A percentile compares a stretch with the other conserved stretches of the same genome.
These are phyloP conservation scores for Homarus gammarus DNA, from an alignment of 2,888 invertebrate species.

Conservation along the genomic window DNA sequence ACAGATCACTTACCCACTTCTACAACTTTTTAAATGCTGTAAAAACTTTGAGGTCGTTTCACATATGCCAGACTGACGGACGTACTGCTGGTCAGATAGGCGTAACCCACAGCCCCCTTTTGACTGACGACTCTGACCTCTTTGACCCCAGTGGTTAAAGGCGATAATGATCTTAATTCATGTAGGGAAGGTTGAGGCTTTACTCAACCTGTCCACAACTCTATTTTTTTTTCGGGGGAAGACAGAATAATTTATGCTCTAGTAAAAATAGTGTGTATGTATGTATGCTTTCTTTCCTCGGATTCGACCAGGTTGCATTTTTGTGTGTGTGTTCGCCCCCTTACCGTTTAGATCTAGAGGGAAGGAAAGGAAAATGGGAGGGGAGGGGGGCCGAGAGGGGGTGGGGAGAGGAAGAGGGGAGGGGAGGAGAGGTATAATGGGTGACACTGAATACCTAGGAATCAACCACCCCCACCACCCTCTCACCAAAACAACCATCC, in stretches of 20 bases:
- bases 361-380: no score
- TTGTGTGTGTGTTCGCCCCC: conserved; percentile 14
- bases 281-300: neutral
- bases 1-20: neutral
- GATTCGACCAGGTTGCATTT: no score
- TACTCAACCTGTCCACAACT: neutral
- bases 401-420: no score
- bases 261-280: neutral
- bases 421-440: no score
- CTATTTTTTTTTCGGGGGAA: no score
- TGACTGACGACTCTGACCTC: neutral
- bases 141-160: neutral
- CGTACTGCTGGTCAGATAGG: neutral
- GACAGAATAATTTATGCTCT: neutral
- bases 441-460: no score
- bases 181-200: neutral
- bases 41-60: neutral
- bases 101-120: neutral
- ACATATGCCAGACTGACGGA: neutral
- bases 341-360: no score
- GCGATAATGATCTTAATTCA: neutral
- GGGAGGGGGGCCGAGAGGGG: no score
- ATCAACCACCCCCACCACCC: neutral
- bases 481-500: neutral
- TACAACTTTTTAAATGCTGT: neutral